A percentile compares a stretch with the other conserved stretches of the same genome.
Evolutionary conservation across 2,113 vertebrate genomes (phyloP).

Genomic region (Microcebus jonahi): DNA sequence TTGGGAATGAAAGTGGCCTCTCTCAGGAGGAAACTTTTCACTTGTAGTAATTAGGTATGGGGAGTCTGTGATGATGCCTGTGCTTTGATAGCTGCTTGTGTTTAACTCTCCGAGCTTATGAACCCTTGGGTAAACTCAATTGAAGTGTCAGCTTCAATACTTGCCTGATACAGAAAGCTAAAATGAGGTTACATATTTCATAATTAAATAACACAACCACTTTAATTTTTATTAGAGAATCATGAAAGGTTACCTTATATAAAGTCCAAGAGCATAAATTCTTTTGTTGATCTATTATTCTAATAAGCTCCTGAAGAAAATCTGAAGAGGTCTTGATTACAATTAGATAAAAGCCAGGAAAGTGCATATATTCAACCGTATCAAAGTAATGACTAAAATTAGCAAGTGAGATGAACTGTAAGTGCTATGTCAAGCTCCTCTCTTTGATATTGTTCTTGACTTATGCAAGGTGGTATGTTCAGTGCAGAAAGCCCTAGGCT

Average conservation of each 20-base stretch:
- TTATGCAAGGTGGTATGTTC: not conserved
- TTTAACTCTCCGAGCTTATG: constrained; percentile 75
- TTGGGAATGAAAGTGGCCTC: constrained; percentile 84
- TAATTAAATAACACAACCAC: constrained; percentile 83
- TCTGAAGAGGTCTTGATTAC: constrained; percentile 76
- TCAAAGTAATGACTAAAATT: constrained; percentile 68
- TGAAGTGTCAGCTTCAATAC: constrained; percentile 78
- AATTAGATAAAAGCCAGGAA: constrained; percentile 71
- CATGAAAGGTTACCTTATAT: constrained; percentile 69
- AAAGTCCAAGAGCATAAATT: constrained; percentile 66
- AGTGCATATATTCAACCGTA: constrained; percentile 61
- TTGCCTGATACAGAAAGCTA: constrained; percentile 53
- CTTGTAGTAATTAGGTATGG: constrained; percentile 89
- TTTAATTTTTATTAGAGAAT: constrained; percentile 78
- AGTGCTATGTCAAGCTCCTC: constrained; percentile 47
- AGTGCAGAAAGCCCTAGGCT: not conserved
- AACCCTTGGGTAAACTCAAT: constrained; percentile 72
- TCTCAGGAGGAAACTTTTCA: constrained; percentile 86
- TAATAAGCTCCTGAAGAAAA: constrained; percentile 78
- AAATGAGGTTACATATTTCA: constrained; percentile 78
- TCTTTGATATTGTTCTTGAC: constrained; percentile 33
- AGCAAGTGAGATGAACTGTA: constrained; percentile 44
- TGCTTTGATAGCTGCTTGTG: constrained; percentile 69
- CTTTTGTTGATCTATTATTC: constrained; percentile 78
- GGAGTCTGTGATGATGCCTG: constrained; percentile 73